Evolutionary conservation across 2,113 vertebrate species (phyloP), one percentile per base, ranked within the genome.

Genomic region (Girardinichthys multiradiatus): DNA sequence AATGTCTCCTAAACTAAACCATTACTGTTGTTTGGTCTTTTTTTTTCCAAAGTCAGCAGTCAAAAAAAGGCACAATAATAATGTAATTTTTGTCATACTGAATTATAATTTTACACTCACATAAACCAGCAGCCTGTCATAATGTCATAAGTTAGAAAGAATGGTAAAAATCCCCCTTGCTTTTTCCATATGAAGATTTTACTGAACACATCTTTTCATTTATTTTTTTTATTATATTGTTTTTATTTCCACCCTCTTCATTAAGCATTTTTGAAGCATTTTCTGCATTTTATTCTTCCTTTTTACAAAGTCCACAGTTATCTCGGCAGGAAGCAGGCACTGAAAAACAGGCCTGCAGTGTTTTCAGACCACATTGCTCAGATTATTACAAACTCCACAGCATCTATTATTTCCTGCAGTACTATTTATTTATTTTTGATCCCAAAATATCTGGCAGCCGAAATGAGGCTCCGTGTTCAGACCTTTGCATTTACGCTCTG

Each of bases 61-160:
- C 17, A 45, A 17, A 45, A 19, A 45, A 45, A 45, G 42, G 15
- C 42, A 45, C n/a, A n/a, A n/a, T n/a, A n/a, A n/a, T n/a, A 15
- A 19, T 42, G 39, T 42, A 42, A 42, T 42, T 45, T 45, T 33
- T 33, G 3, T 33, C 6, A 33, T 33, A 33, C 3, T 39, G 37
- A 39, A 39, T 39, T 39, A 39, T 35, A 39, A 39, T 39, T n/a
- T 11, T n/a, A 24, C 24, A n/a, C 48, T 51, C 24, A 17, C 1
- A 51, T 51, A n/a, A 51, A 51, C 48, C 48, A 24, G 48, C 6
- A 51, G 17, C 10, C 24, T 54, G n/a, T 6, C 48, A n/a, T n/a
- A 54, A 54, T 54, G 59, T 68, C 72, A 81, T 77, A 72, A 74
- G 78, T 80, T 31, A 80, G 35, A 35, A 79, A 64, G 15, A 61